A percentile compares a stretch with the other conserved stretches of the same genome.
phyloP scores from a whole-genome alignment of 2,113 vertebrate genomes.

The Poeciliopsis turrubarensis region DNA sequence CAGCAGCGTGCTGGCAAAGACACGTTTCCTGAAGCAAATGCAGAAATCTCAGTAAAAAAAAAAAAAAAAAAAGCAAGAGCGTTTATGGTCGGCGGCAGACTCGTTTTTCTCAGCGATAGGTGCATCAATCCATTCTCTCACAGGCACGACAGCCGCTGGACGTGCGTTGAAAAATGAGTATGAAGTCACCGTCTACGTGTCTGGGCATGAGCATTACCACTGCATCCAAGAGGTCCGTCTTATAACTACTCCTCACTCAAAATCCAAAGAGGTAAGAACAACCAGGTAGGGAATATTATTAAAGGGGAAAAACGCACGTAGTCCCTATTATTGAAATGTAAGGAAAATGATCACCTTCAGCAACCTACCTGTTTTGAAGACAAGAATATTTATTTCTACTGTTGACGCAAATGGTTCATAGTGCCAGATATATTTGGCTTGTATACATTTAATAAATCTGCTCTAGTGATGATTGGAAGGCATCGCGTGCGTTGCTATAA shows the following conservation, averaged over 20 bases:
- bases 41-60: background rate
- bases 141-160: conserved; percentile 51
- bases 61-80: background rate
- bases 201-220: conserved; percentile 49
- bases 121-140: conserved; percentile 44
- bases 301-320: background rate
- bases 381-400: background rate
- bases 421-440: background rate
- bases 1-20: background rate
- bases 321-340: background rate
- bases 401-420: background rate
- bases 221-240: conserved; percentile 42
- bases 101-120: conserved; percentile 29
- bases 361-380: background rate
- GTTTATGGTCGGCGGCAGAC: background rate
- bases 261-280: background rate
- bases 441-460: background rate
- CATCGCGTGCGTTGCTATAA: too few species aligned
- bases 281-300: background rate
- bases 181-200: conserved; percentile 76
- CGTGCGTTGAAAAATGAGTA: conserved; percentile 59
- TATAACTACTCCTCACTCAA: background rate
- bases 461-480: background rate
- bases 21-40: background rate
- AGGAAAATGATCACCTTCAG: background rate